These are phyloP conservation scores for Actinia tenebrosa DNA, from an alignment of 64 coral and sea anemone genomes.

Conservation along the genomic window DNA sequence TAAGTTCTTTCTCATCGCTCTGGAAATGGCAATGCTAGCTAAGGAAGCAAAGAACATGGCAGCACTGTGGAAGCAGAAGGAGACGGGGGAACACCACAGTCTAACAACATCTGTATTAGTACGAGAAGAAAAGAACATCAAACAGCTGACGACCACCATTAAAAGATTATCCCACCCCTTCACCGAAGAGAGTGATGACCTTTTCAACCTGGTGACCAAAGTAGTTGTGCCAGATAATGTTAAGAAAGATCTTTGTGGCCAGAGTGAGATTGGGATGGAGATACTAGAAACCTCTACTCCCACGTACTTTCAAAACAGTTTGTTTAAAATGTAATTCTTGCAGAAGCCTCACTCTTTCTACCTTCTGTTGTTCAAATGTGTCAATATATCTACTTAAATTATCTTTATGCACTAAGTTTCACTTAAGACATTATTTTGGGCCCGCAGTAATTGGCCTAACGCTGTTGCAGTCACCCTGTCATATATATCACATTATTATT, in stretches of 20 bases:
- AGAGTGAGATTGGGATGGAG: background rate
- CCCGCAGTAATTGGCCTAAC: too few species aligned
- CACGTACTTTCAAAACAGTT: too few species aligned
- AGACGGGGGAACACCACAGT: background rate
- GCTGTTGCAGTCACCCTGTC: too few species aligned
- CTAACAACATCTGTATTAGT: background rate
- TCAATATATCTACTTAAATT: too few species aligned
- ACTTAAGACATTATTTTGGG: too few species aligned
- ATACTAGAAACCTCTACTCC: background rate
- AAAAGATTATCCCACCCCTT: constrained; percentile 49
- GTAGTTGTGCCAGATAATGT: constrained; percentile 9
- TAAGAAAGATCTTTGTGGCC: constrained; percentile 12
- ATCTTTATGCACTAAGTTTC: too few species aligned
- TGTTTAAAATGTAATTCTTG: too few species aligned
- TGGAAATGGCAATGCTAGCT: too few species aligned
- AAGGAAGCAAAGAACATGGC: constrained; percentile 29
- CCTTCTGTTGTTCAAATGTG: too few species aligned
- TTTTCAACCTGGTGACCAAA: constrained; percentile 26
- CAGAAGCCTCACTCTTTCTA: too few species aligned
- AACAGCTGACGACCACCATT: constrained; percentile 23
- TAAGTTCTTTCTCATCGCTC: too few species aligned
- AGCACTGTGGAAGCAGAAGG: constrained; percentile 8
- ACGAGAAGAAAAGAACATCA: constrained; percentile 20
- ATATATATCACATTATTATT: too few species aligned
- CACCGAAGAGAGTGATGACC: constrained; percentile 1